Evolutionary conservation across 2,113 vertebrate species (phyloP), one percentile per base, ranked within the genome.

Genomic region (Oryzias curvinotus): DNA sequence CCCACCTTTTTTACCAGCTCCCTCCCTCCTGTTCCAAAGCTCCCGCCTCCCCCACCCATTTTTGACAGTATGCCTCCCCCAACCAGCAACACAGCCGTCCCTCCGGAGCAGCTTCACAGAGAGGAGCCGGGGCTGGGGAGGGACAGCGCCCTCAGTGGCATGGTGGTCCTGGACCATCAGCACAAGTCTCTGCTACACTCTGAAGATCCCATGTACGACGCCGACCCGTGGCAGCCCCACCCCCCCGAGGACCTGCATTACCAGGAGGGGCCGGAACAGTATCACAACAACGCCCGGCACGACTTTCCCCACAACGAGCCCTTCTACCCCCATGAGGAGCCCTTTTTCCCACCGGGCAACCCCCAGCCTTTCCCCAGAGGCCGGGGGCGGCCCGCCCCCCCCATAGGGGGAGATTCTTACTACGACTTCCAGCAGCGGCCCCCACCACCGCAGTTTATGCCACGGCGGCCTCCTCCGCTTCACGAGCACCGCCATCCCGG

Each of bases 1-100:
- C 21, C 83, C 15, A 19, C 26, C 58, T 89, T 86, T 73, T 87
- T 90, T 28, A 73, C 47, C 61, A 50, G 44, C 21, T 51, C 46
- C 56, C 87, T 90, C 28, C 91, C 92, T 52, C 91, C 90, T 3
- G 83, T 92, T 46, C 89, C 91, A 14, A 57, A 82, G 21, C 63
- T 91, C 7, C 86, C 90, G 19, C 85, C 87, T 2, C 89, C 89
- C 18, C 87, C 85, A 7, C 56, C 16, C 1, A 42, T 57, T 30
- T 90, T 88, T 62, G 63, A 85, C 1, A 5, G 21, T 3, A 44
- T 69, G 4, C 58, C 51, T 5, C 5, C 72, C 0, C 55, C 12
- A 0, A 26, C 21, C 4, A 52, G 62, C 19, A 41, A 50, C 5
- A 4, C 50, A 8, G 66, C 67, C 61, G 58, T 70, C n/a, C 68